Evolutionary conservation across 2,888 invertebrate species (phyloP).

Genomic region (Protophormia terraenovae): DNA sequence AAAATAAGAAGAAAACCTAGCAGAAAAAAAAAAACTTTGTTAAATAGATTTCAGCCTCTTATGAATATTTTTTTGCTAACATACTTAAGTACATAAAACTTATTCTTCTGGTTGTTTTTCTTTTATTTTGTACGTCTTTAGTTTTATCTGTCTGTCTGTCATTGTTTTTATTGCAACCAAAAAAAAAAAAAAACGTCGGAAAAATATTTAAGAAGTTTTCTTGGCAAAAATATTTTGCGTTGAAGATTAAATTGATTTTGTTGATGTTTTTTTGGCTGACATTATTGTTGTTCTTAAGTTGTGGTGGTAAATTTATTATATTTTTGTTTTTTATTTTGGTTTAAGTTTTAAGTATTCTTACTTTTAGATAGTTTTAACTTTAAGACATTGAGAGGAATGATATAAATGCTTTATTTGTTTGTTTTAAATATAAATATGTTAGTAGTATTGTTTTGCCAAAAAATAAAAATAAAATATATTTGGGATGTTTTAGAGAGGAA

Average conservation of each 20-base stretch:
- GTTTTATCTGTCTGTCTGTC: constrained; percentile 3
- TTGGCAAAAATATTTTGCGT: constrained; percentile 56
- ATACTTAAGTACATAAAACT: constrained; percentile 6
- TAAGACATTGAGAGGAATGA: constrained; percentile 9
- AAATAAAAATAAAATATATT: too few species aligned
- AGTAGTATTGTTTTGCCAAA: neutral
- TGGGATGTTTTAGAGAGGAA: too few species aligned
- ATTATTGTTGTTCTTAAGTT: constrained; percentile 43
- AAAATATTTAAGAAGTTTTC: constrained; percentile 36
- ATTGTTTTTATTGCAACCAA: constrained; percentile 29
- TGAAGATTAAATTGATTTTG: constrained; percentile 61
- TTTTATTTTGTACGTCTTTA: neutral
- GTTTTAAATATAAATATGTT: neutral
- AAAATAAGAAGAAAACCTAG: constrained; percentile 12
- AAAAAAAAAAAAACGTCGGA: neutral
- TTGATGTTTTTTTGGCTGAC: constrained; percentile 46
- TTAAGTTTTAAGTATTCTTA: constrained; percentile 8
- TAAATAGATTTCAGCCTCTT: constrained; percentile 49
- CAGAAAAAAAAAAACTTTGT: neutral
- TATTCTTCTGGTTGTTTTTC: constrained; percentile 7
- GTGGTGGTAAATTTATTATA: constrained; percentile 36
- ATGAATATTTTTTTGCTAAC: constrained; percentile 26
- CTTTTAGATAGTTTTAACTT: neutral
- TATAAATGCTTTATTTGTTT: constrained; percentile 8
- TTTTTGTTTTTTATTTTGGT: neutral